Conservation (phyloP, 2,888 invertebrate species). For the Coleophora flavipennella region DNA sequence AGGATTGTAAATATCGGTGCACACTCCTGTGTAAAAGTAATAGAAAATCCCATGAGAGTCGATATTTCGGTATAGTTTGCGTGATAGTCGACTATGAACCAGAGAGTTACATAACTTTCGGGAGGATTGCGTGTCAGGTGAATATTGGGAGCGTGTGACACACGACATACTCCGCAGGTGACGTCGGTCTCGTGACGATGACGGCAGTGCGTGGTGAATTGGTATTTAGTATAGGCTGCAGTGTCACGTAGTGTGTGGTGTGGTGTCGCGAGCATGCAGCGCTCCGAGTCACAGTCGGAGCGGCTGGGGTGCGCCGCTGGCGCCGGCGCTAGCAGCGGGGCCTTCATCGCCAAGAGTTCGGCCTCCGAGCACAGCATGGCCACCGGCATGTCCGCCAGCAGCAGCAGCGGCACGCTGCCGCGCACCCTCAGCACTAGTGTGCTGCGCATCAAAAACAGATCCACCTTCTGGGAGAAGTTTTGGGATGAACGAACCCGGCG, state of each 20-base stretch:
- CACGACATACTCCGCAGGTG: slow-evolving; percentile 18
- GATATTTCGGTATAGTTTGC: too few relatives aligned
- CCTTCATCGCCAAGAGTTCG: slow-evolving; percentile 59
- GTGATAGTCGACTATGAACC: too few relatives aligned
- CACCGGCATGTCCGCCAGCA: slow-evolving; percentile 61
- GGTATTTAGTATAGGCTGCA: slow-evolving; percentile 9
- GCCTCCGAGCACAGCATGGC: slow-evolving; percentile 69
- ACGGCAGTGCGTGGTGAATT: slow-evolving; percentile 17
- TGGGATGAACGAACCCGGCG: slow-evolving; percentile 79
- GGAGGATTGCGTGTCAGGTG: slow-evolving; percentile 19
- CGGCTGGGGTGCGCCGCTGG: slow-evolving; percentile 40
- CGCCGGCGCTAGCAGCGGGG: slow-evolving; percentile 35
- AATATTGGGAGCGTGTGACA: slow-evolving; percentile 13
- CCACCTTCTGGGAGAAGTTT: slow-evolving; percentile 90
- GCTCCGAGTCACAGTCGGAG: slow-evolving; percentile 73
- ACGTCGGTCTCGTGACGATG: slow-evolving; percentile 22
- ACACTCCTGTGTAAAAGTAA: slow-evolving; percentile 18
- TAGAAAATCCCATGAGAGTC: slow-evolving; percentile 19
- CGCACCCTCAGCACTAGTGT: slow-evolving; percentile 86
- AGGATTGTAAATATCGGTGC: slow-evolving; percentile 30
- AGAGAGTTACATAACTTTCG: slow-evolving; percentile 23
- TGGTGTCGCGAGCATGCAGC: slow-evolving; percentile 42
- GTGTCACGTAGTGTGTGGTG: slow-evolving; percentile 31
- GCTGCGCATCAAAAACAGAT: slow-evolving; percentile 82
- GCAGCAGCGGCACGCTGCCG: slow-evolving; percentile 71